Conservation (phyloP, 2,113 vertebrate genomes). For the Marmota flaviventris region DNA sequence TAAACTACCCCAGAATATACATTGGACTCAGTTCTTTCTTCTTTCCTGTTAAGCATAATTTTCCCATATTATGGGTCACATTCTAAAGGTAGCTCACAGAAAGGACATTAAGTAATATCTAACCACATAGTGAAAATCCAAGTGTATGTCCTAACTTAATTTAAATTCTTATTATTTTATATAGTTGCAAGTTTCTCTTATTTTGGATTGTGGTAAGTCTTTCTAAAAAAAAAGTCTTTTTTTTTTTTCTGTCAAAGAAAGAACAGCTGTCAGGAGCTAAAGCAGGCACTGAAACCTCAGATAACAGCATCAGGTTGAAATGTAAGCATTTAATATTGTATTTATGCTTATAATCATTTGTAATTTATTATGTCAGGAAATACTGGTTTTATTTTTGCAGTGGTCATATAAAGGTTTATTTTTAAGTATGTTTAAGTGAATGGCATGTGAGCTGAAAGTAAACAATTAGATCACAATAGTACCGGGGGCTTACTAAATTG, state of each 20-base stretch:
- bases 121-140: background rate
- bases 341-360: background rate
- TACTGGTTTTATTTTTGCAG: background rate
- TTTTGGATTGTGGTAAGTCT: background rate
- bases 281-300: background rate
- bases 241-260: background rate
- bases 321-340: background rate
- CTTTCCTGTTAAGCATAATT: background rate
- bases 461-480: background rate
- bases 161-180: constrained; percentile 9
- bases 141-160: background rate
- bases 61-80: background rate
- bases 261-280: background rate
- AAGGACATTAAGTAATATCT: background rate
- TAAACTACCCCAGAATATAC: background rate
- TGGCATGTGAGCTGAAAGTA: background rate
- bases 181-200: background rate
- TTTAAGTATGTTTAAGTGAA: background rate
- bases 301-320: background rate
- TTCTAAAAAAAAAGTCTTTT: background rate
- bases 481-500: background rate
- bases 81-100: background rate
- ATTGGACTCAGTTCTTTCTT: background rate
- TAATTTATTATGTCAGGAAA: background rate
- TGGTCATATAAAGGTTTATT: background rate